These are phyloP conservation scores for Drosophila picticornis DNA, from an alignment of 2,888 invertebrate species.

Conservation along the genomic window DNA sequence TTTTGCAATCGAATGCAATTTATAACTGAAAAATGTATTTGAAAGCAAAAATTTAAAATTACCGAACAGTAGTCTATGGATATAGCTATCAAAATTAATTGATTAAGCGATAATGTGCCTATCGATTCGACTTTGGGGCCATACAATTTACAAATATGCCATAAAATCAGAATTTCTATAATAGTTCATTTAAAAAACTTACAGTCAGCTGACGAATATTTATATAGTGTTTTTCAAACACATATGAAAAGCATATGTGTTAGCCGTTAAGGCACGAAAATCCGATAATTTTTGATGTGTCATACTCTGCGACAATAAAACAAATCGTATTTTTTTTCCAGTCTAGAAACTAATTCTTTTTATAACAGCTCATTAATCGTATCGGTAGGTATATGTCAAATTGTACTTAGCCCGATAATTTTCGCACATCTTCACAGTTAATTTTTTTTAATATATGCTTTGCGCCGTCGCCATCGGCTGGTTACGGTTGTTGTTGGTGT, in stretches of 20 bases:
- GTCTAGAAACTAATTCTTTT: not conserved
- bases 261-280: conserved; percentile 1
- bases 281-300: not conserved
- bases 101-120: not conserved
- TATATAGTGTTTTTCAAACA: not conserved
- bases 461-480: conserved; percentile 29
- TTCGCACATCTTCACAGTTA: not conserved
- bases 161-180: not conserved
- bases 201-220: not conserved
- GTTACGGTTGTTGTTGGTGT: conserved; percentile 15
- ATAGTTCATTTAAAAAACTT: not conserved
- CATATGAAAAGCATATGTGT: not conserved
- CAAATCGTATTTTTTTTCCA: conserved; percentile 7
- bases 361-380: not conserved
- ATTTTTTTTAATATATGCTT: conserved; percentile 17
- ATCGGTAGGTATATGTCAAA: conserved; percentile 21
- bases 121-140: not conserved
- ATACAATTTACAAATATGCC: not conserved
- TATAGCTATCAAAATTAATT: not conserved
- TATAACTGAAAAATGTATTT: not conserved
- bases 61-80: not conserved
- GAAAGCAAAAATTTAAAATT: not conserved
- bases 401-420: conserved; percentile 22
- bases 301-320: not conserved
- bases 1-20: not conserved